A percentile compares a stretch with the other conserved stretches of the same genome.
Conservation (phyloP, 2,888 invertebrate species). For the Leptopilina syphax region DNA sequence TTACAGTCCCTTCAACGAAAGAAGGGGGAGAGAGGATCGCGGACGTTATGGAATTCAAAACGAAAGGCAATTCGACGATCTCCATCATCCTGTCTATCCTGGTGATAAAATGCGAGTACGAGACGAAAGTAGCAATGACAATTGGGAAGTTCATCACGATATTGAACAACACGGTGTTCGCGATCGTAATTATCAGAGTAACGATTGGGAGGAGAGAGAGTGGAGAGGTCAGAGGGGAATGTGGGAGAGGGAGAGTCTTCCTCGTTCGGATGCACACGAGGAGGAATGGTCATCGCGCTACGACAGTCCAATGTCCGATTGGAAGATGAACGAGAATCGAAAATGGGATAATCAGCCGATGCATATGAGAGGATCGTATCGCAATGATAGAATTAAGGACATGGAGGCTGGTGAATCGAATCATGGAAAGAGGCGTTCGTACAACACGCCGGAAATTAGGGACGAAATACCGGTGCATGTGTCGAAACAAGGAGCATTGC, state of each 20-base stretch:
- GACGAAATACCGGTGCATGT: constrained; percentile 68
- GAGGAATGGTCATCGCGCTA: constrained; percentile 73
- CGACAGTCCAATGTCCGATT: constrained; percentile 71
- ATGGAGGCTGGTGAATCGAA: constrained; percentile 66
- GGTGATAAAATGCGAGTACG: constrained; percentile 69
- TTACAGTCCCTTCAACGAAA: constrained; percentile 77
- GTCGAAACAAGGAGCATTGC: constrained; percentile 70
- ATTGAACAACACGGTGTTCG: constrained; percentile 70
- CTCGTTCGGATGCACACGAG: constrained; percentile 72
- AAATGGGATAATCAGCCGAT: constrained; percentile 74
- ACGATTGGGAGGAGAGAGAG: constrained; percentile 74
- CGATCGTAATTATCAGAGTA: constrained; percentile 65
- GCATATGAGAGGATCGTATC: constrained; percentile 70
- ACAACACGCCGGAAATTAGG: constrained; percentile 68
- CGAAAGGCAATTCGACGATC: constrained; percentile 53
- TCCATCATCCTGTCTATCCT: constrained; percentile 63
- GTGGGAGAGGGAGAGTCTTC: constrained; percentile 75
- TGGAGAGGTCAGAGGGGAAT: constrained; percentile 69
- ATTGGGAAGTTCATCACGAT: constrained; percentile 74
- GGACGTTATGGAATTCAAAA: constrained; percentile 68
- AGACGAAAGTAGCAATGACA: constrained; percentile 70
- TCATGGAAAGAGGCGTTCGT: constrained; percentile 68
- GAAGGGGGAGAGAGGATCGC: constrained; percentile 76
- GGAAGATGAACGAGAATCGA: constrained; percentile 71
- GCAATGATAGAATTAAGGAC: constrained; percentile 73